Conservation (phyloP, 2,797 vertebrate genomes). For the Hoplostethus atlanticus region DNA sequence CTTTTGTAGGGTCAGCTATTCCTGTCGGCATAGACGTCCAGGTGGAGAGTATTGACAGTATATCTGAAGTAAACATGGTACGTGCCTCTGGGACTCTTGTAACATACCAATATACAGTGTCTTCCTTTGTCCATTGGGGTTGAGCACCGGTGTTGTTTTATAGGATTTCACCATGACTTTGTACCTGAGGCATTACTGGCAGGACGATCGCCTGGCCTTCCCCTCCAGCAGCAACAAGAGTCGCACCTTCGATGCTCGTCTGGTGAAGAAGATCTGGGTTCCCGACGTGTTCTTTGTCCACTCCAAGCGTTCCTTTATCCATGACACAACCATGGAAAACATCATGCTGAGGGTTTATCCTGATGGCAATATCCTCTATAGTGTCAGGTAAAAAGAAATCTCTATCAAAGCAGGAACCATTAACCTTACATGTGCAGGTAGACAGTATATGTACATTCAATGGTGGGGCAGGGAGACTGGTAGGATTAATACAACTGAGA, state of each 20-base stretch:
- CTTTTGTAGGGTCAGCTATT: conserved; percentile 88
- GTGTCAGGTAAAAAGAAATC: conserved; percentile 84
- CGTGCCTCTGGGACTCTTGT: conserved; percentile 30
- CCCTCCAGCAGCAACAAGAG: conserved; percentile 93
- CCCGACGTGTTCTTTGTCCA: conserved; percentile 96
- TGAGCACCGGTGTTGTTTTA: not conserved
- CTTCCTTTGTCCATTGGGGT: not conserved
- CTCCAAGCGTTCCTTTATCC: conserved; percentile 94
- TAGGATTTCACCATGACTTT: conserved; percentile 97
- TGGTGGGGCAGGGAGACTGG: not conserved
- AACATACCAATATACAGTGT: not conserved
- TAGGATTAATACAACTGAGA: not conserved
- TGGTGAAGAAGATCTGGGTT: conserved; percentile 95
- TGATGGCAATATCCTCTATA: conserved; percentile 93
- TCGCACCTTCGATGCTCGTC: conserved; percentile 91
- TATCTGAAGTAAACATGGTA: conserved; percentile 97
- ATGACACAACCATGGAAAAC: conserved; percentile 94
- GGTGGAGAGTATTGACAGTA: conserved; percentile 94
- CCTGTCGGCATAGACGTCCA: conserved; percentile 93
- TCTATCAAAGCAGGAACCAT: too few relatives aligned
- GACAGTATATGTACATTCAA: not conserved
- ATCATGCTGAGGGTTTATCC: conserved; percentile 92
- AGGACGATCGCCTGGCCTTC: conserved; percentile 93
- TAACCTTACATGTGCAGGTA: too few relatives aligned
- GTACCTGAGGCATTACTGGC: conserved; percentile 96